Percentiles rank a stretch among this genome's conserved stretches.
Conservation (phyloP, 2,113 vertebrate species). For the Callocephalon fimbriatum region DNA sequence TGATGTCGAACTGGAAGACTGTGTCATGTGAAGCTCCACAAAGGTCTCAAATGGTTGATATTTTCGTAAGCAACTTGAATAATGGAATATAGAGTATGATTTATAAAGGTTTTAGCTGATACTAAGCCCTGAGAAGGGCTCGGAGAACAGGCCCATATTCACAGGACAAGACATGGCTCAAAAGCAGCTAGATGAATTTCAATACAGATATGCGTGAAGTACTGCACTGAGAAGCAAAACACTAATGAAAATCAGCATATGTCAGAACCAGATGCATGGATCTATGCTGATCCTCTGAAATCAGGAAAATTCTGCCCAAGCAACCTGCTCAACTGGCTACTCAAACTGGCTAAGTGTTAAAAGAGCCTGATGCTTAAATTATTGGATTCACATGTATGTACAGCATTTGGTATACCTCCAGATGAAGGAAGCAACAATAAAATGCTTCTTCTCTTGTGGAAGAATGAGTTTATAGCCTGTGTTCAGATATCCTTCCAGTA, state of each 20-base stretch:
- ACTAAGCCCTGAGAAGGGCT: neutral
- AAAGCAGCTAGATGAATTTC: neutral
- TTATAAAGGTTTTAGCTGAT: neutral
- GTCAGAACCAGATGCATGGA: neutral
- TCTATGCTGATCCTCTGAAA: neutral
- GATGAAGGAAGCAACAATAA: neutral
- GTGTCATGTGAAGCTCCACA: neutral
- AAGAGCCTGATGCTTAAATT: neutral
- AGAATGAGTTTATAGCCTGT: neutral
- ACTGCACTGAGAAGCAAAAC: neutral
- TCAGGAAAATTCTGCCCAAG: neutral
- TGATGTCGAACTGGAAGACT: neutral
- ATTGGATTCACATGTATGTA: neutral
- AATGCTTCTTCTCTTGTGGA: neutral
- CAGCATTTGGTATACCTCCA: neutral
- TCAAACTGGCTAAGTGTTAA: neutral
- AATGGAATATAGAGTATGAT: neutral
- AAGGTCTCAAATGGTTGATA: neutral
- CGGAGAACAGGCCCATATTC: neutral
- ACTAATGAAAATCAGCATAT: neutral
- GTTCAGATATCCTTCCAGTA: neutral
- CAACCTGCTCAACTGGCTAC: neutral
- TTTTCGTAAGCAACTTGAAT: neutral
- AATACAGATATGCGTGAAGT: neutral
- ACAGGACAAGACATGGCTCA: accelerated